Base-by-base conservation (phyloP, 2,113 vertebrate species). In the Miniopterus natalensis region DNA sequence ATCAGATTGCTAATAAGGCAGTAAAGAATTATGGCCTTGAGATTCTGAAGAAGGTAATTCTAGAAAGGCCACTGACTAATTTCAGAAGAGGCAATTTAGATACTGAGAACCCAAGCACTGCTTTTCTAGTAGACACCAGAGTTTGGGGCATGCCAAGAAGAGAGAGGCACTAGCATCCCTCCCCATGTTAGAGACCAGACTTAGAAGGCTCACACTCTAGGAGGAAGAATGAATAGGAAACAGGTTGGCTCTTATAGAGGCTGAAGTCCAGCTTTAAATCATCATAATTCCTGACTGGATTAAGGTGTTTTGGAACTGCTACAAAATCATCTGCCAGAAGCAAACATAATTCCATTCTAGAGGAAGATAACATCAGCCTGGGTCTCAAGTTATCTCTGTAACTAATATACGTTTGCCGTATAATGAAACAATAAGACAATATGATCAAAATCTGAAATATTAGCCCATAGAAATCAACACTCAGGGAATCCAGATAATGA, bases 351-450 rank as follows among this genome's bases (percentile, higher is more conserved):
- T 73, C 53, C 45, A 77, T 78, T 84, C 49, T 29, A 79, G 25
- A 87, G 47, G 25, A 92, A 45, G 45, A 40, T 21, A 51, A 59
- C 45, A 71, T 27, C 40, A 75, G 40, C n/a, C 49, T 71, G 23
- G 40, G 49, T 83, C 55, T 92, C 61, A 77, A 59, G 53, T 74
- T 59, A 61, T 66, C 47, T 57, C 74, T 83, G 40, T 70, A 78
- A 77, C 13, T 78, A 86, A 73, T 59, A 84, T 59, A 79, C 1
- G 79, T 88, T 51, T 92, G 93, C n/a, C n/a, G 68, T 55, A 79
- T 77, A 84, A 85, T 71, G 78, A 77, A 84, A 61, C 53, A 88
- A 21, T 81, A 88, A 79, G 36, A 92, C n/a, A 95, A 61, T 61
- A 68, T 75, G 23, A 89, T 79, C 27, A 89, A 88, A 92, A 85